phyloP scores from a whole-genome alignment of 2,888 invertebrate genomes.

The Anorthoa munda region DNA sequence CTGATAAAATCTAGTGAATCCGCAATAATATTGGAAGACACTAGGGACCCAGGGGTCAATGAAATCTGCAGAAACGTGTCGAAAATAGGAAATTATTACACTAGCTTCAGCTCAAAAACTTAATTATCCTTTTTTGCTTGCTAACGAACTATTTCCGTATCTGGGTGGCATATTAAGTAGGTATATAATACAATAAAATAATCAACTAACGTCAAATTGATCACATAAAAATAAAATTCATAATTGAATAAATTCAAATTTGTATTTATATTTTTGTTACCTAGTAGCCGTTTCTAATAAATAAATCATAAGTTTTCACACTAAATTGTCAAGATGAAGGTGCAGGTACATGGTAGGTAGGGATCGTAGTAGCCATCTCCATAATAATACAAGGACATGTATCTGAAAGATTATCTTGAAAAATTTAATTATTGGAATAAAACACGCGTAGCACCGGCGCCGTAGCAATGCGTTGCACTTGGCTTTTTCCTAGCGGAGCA shows the following conservation, averaged over 20 bases:
- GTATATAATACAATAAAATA: not conserved
- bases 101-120: conserved; percentile 6
- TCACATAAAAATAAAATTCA: not conserved
- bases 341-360: not conserved
- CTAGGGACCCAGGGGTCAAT: not conserved
- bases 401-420: too few species aligned
- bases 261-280: not conserved
- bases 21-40: not conserved
- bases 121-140: conserved; percentile 17
- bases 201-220: not conserved
- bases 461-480: not conserved
- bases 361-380: not conserved
- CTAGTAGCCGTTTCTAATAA: not conserved
- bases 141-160: conserved; percentile 15
- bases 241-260: not conserved
- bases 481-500: too few species aligned
- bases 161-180: conserved; percentile 1
- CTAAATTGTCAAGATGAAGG: not conserved
- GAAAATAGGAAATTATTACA: conserved; percentile 19
- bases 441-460: fast-evolving
- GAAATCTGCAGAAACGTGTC: conserved; percentile 16
- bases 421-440: not conserved
- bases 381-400: too few species aligned
- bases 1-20: not conserved
- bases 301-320: not conserved